These are phyloP conservation scores for Xanthia togata DNA, from an alignment of 2,888 invertebrate genomes.

Conservation along the genomic window DNA sequence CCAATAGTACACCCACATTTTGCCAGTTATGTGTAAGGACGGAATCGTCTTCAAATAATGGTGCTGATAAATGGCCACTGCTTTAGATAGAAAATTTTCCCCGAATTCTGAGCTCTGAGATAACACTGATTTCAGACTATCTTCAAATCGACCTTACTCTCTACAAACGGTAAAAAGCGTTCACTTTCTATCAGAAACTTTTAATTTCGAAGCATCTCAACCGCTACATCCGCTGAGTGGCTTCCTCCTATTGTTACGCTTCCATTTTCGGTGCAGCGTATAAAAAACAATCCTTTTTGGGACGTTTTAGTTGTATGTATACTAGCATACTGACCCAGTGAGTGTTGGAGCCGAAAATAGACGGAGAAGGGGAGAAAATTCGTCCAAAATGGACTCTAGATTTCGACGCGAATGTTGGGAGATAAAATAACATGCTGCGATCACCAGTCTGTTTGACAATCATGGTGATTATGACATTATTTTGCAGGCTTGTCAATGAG, in stretches of 20 bases:
- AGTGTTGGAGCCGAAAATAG: background rate
- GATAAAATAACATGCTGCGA: background rate
- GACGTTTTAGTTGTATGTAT: background rate
- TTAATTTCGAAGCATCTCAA: conserved; percentile 32
- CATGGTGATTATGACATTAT: background rate
- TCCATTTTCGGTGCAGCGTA: conserved; percentile 35
- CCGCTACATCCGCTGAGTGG: conserved; percentile 38
- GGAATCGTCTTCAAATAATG: background rate
- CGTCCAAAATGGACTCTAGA: no score
- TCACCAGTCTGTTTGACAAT: background rate
- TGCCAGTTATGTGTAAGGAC: no score
- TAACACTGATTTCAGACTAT: background rate
- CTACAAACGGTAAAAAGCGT: conserved; percentile 27
- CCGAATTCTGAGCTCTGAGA: background rate
- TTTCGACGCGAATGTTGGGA: no score
- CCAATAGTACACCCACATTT: no score
- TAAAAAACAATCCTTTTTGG: conserved; percentile 30
- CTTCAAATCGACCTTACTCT: conserved; percentile 6
- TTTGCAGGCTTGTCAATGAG: background rate
- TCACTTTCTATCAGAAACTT: conserved; percentile 43
- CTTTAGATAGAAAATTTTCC: background rate
- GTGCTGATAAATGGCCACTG: background rate
- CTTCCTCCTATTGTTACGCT: conserved; percentile 47
- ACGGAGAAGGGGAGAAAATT: no score
- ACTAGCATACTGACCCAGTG: conserved; percentile 28